Evolutionary conservation across 2,113 vertebrate genomes (phyloP).

Genomic region (Cepphus grylle): DNA sequence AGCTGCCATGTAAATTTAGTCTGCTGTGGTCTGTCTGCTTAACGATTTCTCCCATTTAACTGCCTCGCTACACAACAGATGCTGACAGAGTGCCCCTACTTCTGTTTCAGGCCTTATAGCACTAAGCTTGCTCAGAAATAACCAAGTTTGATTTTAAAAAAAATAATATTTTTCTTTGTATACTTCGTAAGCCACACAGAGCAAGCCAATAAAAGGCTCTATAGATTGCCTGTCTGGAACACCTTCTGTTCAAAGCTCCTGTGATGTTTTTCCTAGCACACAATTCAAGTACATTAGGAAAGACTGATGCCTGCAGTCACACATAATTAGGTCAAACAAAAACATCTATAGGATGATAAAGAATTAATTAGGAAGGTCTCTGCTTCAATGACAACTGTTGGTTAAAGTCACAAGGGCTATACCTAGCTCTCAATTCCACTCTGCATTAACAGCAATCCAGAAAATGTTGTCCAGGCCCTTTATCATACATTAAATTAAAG

Average conservation of each 20-base stretch:
- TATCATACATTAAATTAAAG: neutral
- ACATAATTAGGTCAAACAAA: slow-evolving; percentile 3
- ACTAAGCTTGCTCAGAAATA: neutral
- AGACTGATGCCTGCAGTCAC: neutral
- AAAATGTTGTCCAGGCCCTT: neutral
- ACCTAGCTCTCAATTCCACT: neutral
- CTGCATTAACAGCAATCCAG: neutral
- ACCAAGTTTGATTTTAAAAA: neutral
- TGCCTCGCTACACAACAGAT: neutral
- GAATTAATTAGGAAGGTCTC: neutral
- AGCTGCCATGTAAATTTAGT: neutral
- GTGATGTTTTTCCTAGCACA: neutral
- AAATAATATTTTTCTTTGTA: neutral
- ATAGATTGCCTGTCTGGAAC: neutral
- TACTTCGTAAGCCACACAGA: neutral
- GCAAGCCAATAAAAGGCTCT: neutral
- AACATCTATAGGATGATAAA: neutral
- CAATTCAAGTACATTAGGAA: neutral
- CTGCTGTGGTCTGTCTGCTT: neutral
- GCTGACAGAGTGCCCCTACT: neutral
- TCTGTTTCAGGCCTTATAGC: neutral
- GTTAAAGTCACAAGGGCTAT: neutral
- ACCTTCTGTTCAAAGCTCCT: neutral
- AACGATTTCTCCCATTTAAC: neutral
- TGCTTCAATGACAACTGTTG: neutral